Evolutionary conservation across 2,797 vertebrate genomes (phyloP), one percentile per base, ranked within the genome.

Genomic region (Takifugu rubripes): DNA sequence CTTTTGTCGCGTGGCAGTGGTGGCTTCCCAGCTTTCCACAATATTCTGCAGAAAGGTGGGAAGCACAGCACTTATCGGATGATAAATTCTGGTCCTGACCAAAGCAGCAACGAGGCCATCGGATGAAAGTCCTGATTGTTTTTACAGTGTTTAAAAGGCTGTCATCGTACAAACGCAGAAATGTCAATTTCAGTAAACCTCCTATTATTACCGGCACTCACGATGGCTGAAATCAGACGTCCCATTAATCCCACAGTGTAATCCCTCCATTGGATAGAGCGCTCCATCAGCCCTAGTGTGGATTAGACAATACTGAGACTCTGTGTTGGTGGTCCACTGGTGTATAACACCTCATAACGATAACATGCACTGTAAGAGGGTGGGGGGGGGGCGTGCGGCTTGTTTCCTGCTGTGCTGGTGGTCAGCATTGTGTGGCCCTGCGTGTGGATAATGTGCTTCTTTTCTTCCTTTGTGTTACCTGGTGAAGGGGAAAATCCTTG

Each of bases 401-500:
- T 62, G 72, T 77, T 70, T 72, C 74, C 55, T 64, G 64, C 72
- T 67, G 68, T 69, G 70, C 74, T 66, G 77, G 77, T 82, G 87
- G 85, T 86, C 86, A 88, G 80, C 49, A 70, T 75, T 77, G 70
- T 73, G 21, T 31, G 15, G 53, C 49, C n/a, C 17, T 54, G 57
- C 45, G 46, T 85, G 84, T 84, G 83, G 70, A 75, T 85, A 88
- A 86, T 87, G 76, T 84, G 81, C 66, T 81, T 82, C 69, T 86
- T 87, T 82, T 77, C 75, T 68, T 74, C 70, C 67, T 87, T 89
- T 88, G 85, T 89, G 74, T 74, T 84, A 87, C 82, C 82, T 87
- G 87, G 73, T 87, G 83, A 86, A 87, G 88, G 81, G 77, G 84
- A 88, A 89, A 88, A 89, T 87, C 87, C 85, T 82, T 87, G 64